Conservation (phyloP, 2,797 vertebrate species). For the Danionella dracula region DNA sequence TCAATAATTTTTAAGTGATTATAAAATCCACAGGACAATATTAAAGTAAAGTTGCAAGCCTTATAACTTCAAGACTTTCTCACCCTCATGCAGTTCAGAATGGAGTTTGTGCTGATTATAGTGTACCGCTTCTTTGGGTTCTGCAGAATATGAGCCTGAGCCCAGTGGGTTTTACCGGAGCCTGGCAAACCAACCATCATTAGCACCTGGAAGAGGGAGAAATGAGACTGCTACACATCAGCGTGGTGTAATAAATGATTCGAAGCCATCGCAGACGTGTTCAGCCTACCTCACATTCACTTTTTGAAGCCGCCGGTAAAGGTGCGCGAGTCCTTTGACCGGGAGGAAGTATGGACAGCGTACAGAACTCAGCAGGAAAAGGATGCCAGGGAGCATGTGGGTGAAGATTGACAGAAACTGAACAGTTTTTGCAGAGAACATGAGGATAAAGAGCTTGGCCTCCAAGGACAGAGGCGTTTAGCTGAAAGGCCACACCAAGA, state of each 20-base stretch:
- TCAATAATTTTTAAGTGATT: too few relatives aligned
- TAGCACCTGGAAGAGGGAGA: slow-evolving; percentile 65
- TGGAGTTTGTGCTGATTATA: slow-evolving; percentile 74
- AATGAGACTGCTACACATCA: not conserved
- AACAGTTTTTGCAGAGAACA: slow-evolving; percentile 78
- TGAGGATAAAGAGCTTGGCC: slow-evolving; percentile 76
- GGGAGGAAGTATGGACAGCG: slow-evolving; percentile 62
- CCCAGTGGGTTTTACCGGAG: slow-evolving; percentile 86
- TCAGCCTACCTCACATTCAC: slow-evolving; percentile 74
- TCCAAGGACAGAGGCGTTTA: slow-evolving; percentile 54
- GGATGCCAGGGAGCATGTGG: slow-evolving; percentile 72
- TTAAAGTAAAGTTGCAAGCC: too few relatives aligned
- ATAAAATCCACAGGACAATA: too few relatives aligned
- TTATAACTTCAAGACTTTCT: slow-evolving; percentile 33
- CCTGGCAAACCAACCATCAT: slow-evolving; percentile 87
- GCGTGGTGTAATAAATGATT: not conserved
- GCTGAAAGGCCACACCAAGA: slow-evolving; percentile 73
- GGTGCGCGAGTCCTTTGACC: slow-evolving; percentile 58
- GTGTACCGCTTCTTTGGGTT: slow-evolving; percentile 77
- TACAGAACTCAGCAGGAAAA: slow-evolving; percentile 63
- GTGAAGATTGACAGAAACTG: slow-evolving; percentile 74
- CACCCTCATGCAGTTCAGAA: slow-evolving; percentile 79
- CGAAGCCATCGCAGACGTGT: not conserved
- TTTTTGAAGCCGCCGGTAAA: slow-evolving; percentile 57
- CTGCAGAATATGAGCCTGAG: slow-evolving; percentile 66